A percentile compares a stretch with the other conserved stretches of the same genome.
phyloP scores from a whole-genome alignment of 2,888 invertebrate genomes.

The Rhaphigaster nebulosa region DNA sequence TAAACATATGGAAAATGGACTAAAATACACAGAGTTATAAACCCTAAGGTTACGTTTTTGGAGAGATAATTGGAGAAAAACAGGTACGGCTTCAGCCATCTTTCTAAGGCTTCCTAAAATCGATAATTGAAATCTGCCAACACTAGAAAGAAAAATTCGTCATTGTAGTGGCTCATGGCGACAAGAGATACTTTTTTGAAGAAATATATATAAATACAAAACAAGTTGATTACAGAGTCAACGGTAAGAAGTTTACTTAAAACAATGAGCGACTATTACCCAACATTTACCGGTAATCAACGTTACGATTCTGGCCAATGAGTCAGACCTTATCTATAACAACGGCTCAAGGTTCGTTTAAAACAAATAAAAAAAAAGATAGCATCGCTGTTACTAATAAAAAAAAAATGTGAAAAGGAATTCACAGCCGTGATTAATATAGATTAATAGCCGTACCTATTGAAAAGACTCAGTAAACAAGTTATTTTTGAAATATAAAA shows the following conservation, averaged over 20 bases:
- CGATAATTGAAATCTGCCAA: conserved; percentile 9
- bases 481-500: too few species aligned
- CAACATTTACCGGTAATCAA: not conserved
- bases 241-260: not conserved
- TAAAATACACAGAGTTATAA: not conserved
- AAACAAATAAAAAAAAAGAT: not conserved
- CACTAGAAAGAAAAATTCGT: not conserved
- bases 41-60: not conserved
- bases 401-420: too few species aligned
- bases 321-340: not conserved
- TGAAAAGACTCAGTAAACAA: too few species aligned
- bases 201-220: not conserved
- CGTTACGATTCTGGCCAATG: not conserved
- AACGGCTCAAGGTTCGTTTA: not conserved
- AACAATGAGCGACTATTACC: not conserved
- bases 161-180: not conserved
- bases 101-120: conserved; percentile 4
- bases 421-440: too few species aligned
- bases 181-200: not conserved
- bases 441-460: too few species aligned
- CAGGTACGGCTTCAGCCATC: not conserved
- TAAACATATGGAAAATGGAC: not conserved
- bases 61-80: not conserved
- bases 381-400: not conserved
- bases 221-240: not conserved